Evolutionary conservation across 1,140 invertebrate species (phyloP).

Genomic region (Pseudomyrmex flavicornis): DNA sequence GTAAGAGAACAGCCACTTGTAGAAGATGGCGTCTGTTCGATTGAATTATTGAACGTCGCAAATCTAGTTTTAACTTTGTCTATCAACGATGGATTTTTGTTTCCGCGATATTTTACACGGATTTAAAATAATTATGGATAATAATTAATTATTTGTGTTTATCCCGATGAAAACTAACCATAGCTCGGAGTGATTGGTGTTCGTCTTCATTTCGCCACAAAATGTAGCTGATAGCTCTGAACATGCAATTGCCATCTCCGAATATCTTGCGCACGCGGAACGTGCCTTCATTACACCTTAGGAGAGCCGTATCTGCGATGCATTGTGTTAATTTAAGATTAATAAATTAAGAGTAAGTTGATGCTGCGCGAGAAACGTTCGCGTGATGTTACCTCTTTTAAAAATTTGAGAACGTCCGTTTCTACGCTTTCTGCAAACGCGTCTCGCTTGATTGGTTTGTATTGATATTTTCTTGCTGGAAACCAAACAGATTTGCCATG

Average conservation of each 20-base stretch:
- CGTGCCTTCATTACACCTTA: slow-evolving; percentile 75
- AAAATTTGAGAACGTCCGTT: slow-evolving; percentile 16
- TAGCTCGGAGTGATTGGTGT: slow-evolving; percentile 73
- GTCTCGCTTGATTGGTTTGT: not conserved
- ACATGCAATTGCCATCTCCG: slow-evolving; percentile 82
- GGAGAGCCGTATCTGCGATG: slow-evolving; percentile 75
- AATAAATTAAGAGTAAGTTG: not conserved
- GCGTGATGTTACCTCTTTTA: slow-evolving; percentile 47
- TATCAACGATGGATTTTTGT: not conserved
- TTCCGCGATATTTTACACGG: not conserved
- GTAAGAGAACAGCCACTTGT: slow-evolving; percentile 1
- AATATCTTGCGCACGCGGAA: slow-evolving; percentile 80
- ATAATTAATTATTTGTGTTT: not conserved
- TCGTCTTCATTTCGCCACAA: slow-evolving; percentile 79
- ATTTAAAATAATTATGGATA: not conserved
- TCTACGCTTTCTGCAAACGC: slow-evolving; percentile 9
- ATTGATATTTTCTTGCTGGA: slow-evolving; percentile 1
- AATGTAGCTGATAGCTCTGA: slow-evolving; percentile 79
- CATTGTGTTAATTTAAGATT: slow-evolving; percentile 28
- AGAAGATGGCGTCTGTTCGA: not conserved
- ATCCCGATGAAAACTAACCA: slow-evolving; percentile 57
- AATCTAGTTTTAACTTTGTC: slow-evolving; percentile 1
- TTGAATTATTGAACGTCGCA: not conserved
- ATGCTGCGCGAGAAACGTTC: not conserved
- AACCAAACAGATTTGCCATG: not conserved